Evolutionary conservation across 2,797 vertebrate species (phyloP), one percentile per base, ranked within the genome.

Genomic region (Sparidentex hasta): DNA sequence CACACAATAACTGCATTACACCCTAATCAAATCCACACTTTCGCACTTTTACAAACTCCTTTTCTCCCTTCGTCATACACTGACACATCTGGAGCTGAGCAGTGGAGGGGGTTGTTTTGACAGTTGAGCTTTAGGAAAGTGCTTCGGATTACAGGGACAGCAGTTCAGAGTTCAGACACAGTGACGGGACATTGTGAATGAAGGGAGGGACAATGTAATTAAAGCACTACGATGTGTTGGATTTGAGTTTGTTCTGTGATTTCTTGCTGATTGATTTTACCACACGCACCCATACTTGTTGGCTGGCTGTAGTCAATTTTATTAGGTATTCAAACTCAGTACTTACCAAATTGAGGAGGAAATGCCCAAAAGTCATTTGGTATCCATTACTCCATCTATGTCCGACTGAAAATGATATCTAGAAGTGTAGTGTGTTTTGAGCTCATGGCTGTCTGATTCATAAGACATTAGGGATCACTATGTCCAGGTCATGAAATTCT

Each of bases 11-110:
- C 47, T 41, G 18, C 56, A 67, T 78, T 82, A 66, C 80, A 76
- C 56, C 71, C 61, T 90, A 91, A 91, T 89, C 62, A 88, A 69
- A 86, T 76, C 84, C 90, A 91, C 80, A 81, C 81, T 64, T 74
- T 71, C 13, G 4, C 23, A 55, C 52, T 76, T 65, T 70, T n/a
- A 7, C 79, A 76, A 72, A 59, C 50, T 46, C 41, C 21, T 61
- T 59, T 41, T 69, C 71, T 75, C 27, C 38, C 73, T 59, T 20
- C 27, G 56, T 84, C 79, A 61, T 74, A 33, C 65, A 16, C 74
- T 7, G 72, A 78, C 71, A 91, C 93, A 94, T 94, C 90, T 94
- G 91, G 91, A 91, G 77, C 74, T 12, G 76, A 77, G 81, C 76
- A 25, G 71, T 33, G 50, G 77, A 72, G 75, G 62, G 69, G 69